Conservation (phyloP, 2,888 invertebrate genomes). For the Pseudococcus jackbeardsleyi region DNA sequence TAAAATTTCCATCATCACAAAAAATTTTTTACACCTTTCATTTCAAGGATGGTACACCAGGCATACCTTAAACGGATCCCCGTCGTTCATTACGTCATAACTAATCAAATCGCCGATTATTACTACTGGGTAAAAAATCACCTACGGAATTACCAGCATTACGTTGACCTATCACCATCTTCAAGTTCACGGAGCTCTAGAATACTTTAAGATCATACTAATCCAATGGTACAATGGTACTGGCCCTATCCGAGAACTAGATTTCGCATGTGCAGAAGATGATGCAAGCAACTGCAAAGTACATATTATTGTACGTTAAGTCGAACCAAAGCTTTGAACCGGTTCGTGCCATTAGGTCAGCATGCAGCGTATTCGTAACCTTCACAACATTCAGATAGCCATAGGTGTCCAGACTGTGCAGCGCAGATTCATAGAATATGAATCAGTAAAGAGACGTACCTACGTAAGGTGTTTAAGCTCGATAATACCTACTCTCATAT, state of each 20-base stretch:
- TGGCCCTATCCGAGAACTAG: neutral
- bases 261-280: constrained; percentile 9
- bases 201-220: neutral
- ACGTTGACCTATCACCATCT: constrained; percentile 5
- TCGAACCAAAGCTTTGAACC: neutral
- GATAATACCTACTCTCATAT: neutral
- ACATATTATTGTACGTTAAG: neutral
- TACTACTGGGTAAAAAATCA: neutral
- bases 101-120: neutral
- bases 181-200: constrained; percentile 18
- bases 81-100: neutral
- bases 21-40: neutral
- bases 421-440: neutral
- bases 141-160: constrained; percentile 2
- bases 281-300: neutral
- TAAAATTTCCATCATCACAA: no score
- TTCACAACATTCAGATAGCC: neutral
- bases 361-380: neutral
- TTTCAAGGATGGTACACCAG: neutral
- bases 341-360: constrained; percentile 47
- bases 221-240: neutral
- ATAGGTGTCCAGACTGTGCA: constrained; percentile 33
- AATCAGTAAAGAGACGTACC: neutral
- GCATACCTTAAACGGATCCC: neutral
- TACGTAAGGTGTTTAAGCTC: neutral